Conservation (phyloP, 2,797 vertebrate genomes). For the Oreortyx pictus region DNA sequence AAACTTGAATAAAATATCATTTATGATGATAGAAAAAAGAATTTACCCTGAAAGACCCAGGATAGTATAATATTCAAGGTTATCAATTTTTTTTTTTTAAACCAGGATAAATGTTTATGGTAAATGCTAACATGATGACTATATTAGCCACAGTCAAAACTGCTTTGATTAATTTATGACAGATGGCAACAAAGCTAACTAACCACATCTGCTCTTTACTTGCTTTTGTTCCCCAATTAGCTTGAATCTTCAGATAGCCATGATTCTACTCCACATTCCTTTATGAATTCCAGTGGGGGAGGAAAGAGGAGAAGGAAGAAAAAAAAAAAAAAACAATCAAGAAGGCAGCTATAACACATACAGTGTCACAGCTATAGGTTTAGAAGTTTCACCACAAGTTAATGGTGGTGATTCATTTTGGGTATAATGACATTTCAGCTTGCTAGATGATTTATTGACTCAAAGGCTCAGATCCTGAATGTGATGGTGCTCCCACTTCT, state of each 20-base stretch:
- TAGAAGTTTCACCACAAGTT: not conserved
- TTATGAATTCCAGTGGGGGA: slow-evolving; percentile 13
- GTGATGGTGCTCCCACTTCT: not conserved
- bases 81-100: slow-evolving; percentile 32
- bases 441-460: slow-evolving; percentile 24
- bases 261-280: slow-evolving; percentile 29
- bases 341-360: not conserved
- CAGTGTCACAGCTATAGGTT: not conserved
- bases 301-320: not conserved
- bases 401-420: not conserved
- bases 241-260: slow-evolving; percentile 49
- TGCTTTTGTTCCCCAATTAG: slow-evolving; percentile 61
- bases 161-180: slow-evolving; percentile 64
- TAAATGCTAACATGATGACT: slow-evolving; percentile 1
- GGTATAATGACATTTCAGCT: not conserved
- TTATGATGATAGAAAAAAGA: slow-evolving; percentile 29
- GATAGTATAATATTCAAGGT: slow-evolving; percentile 10
- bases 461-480: not conserved
- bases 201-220: slow-evolving; percentile 55
- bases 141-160: slow-evolving; percentile 51
- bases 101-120: slow-evolving; percentile 17
- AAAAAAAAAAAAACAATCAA: not conserved
- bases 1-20: not conserved
- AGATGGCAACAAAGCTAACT: slow-evolving; percentile 61
- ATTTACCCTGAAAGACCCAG: not conserved